phyloP scores from a whole-genome alignment of 2,888 invertebrate species.

The Erebia aethiops region DNA sequence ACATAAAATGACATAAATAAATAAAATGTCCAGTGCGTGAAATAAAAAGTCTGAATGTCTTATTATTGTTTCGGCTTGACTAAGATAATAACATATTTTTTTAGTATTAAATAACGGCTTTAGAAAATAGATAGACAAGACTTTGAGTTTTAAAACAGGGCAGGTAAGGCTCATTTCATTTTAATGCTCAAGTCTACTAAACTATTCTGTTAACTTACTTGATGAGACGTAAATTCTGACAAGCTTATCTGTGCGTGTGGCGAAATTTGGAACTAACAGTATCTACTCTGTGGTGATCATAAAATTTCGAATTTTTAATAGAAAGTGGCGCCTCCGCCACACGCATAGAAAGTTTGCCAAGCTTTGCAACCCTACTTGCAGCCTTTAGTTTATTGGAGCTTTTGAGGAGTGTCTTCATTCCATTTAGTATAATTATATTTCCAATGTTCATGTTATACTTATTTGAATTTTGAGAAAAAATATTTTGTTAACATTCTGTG shows the following conservation, averaged over 20 bases:
- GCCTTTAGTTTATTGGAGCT: neutral
- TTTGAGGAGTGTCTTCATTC: neutral
- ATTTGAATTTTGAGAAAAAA: slow-evolving; percentile 1
- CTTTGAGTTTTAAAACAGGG: too few species aligned
- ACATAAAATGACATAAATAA: neutral
- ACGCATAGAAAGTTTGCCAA: too few species aligned
- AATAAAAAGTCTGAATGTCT: neutral
- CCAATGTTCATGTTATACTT: neutral
- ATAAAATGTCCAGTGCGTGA: neutral
- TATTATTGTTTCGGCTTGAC: neutral
- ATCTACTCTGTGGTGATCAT: too few species aligned
- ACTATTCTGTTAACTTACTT: too few species aligned
- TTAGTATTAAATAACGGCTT: neutral
- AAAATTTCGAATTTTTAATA: too few species aligned
- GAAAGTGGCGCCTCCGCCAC: too few species aligned
- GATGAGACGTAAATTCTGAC: too few species aligned
- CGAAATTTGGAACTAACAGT: too few species aligned
- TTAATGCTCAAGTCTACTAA: too few species aligned
- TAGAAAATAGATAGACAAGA: neutral
- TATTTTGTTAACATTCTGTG: slow-evolving; percentile 17
- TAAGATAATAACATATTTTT: neutral
- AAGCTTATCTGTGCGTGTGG: too few species aligned
- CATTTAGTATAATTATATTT: neutral
- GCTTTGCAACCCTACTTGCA: too few species aligned
- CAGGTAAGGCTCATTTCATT: too few species aligned